Evolutionary conservation across 2,888 invertebrate genomes (phyloP), one percentile per base, ranked within the genome.

Genomic region (Torymus auratus): DNA sequence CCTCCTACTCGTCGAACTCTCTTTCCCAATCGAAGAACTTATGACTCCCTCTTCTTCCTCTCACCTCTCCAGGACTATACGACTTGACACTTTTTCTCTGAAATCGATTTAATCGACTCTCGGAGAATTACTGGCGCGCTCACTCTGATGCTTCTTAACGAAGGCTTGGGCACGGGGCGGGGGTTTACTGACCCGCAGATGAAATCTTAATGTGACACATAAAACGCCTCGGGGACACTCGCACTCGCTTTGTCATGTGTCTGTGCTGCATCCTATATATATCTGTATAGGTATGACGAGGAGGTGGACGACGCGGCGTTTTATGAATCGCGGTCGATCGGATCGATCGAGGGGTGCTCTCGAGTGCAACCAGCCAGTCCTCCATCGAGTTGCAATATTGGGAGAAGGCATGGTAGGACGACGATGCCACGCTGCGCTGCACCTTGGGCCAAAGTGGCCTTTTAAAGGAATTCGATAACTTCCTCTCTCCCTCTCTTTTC

Each of bases 21-120:
- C 4, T 53, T 20, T 23, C 13, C 13, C 14, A 14, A 17, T 55
- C 15, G 28, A 14, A 15, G 28, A 76, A 68, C 68, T 61, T 68
- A 61, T 23, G 58, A 76, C 53, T 76, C 20, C 23, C 12, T 12
- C 72, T 14, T n/a, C 10, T 15, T 15, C 12, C 4, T 23, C 53
- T 13, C 53, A 15, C 4, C 52, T 62, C 55, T 74, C 70, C 73
- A n/a, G 56, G 20, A n/a, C 15, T 10, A 41, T 20, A 64, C 61
- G 60, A 53, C 71, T 53, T 58, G 28, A 52, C 52, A 52, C 17
- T 62, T 72, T 78, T 82, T 73, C 64, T 61, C 50, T 52, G 61
- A 70, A 79, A 50, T 80, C 76, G 67, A 79, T 82, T 71, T 65
- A 78, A 71, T 79, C 76, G 72, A 10, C 53, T 82, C 67, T 64